Evolutionary conservation across 2,888 invertebrate genomes (phyloP).

Genomic region (Thereva unica): DNA sequence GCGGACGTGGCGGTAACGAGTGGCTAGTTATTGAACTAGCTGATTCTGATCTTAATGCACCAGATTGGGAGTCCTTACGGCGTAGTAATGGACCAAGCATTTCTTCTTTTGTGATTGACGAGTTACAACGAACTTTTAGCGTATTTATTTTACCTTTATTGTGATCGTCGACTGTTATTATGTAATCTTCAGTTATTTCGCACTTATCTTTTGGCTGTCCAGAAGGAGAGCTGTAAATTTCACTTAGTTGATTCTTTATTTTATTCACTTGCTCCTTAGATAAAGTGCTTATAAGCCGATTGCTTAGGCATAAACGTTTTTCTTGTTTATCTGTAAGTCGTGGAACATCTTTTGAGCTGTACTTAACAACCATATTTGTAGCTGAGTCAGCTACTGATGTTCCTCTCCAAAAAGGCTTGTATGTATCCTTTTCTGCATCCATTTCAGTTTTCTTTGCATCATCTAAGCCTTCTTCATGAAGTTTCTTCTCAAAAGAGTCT

Average conservation of each 20-base stretch:
- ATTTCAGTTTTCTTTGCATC: conserved; percentile 57
- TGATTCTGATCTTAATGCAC: conserved; percentile 48
- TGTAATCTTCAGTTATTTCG: conserved; percentile 60
- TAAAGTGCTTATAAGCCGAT: conserved; percentile 79
- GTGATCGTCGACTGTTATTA: conserved; percentile 64
- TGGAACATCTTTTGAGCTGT: conserved; percentile 57
- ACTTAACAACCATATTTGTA: conserved; percentile 68
- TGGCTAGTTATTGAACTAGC: not conserved
- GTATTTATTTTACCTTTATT: conserved; percentile 51
- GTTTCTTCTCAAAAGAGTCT: conserved; percentile 72
- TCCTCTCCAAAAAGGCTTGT: conserved; percentile 83
- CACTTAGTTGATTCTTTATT: conserved; percentile 76
- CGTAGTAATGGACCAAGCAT: conserved; percentile 53
- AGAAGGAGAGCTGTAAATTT: conserved; percentile 71
- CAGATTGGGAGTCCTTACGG: conserved; percentile 49
- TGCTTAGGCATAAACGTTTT: conserved; percentile 68
- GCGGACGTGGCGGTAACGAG: conserved; percentile 30
- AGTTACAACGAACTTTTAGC: conserved; percentile 65
- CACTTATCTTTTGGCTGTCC: conserved; percentile 52
- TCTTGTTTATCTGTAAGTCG: conserved; percentile 56
- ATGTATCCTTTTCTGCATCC: conserved; percentile 66
- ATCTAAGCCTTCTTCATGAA: conserved; percentile 61
- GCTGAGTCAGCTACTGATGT: conserved; percentile 81
- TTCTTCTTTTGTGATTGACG: conserved; percentile 60
- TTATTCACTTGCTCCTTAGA: conserved; percentile 82